Evolutionary conservation across 2,888 invertebrate genomes (phyloP).

Genomic region (Yponomeuta malinellus): DNA sequence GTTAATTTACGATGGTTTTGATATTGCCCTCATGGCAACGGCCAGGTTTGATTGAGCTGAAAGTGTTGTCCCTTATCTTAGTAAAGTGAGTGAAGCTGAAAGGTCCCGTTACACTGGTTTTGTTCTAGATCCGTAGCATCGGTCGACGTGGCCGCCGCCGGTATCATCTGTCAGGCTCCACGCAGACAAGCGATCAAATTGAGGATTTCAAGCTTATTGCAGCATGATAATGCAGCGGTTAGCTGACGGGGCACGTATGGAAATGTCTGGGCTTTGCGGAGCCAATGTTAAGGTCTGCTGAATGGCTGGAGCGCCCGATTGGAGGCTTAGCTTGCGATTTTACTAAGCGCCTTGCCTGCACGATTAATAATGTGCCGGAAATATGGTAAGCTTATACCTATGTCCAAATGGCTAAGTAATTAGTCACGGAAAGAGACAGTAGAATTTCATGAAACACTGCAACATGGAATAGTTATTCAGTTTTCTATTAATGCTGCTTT

Average conservation of each 20-base stretch:
- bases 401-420: too few species aligned
- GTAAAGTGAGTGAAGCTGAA: neutral
- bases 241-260: constrained; percentile 16
- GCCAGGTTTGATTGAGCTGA: neutral
- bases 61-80: neutral
- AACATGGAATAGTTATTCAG: too few species aligned
- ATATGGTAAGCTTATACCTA: too few species aligned
- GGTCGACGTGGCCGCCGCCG: constrained; percentile 13
- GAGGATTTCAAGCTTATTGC: constrained; percentile 50
- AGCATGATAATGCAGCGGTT: constrained; percentile 24
- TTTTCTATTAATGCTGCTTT: too few species aligned
- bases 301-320: neutral
- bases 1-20: neutral
- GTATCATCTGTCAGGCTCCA: constrained; percentile 33
- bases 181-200: constrained; percentile 51
- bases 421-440: too few species aligned
- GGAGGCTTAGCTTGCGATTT: neutral
- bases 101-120: neutral
- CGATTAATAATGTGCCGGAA: too few species aligned
- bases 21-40: neutral
- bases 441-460: too few species aligned
- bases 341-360: neutral
- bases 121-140: neutral
- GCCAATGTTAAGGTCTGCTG: neutral
- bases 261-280: neutral